Percentiles rank a stretch among this genome's conserved stretches.
Conservation (phyloP, 2,888 invertebrate genomes). For the Xanthia icteritia region DNA sequence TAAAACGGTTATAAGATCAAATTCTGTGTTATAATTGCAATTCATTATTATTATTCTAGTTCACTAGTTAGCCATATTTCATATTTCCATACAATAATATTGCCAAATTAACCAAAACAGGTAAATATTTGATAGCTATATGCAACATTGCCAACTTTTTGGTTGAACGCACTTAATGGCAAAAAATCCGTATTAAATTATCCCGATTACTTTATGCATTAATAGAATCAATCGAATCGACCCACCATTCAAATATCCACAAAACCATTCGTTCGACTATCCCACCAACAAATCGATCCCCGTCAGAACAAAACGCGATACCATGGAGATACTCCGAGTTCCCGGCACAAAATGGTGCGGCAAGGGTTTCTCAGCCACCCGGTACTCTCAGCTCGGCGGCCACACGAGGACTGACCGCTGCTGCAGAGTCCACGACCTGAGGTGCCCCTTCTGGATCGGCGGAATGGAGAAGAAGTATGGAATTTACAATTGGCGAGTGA, state of each 20-base stretch:
- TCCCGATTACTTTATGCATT: background rate
- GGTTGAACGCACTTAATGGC: background rate
- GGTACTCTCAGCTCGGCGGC: slow-evolving; percentile 95
- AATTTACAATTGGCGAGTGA: slow-evolving; percentile 96
- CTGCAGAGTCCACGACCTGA: slow-evolving; percentile 96
- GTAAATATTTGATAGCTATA: no score
- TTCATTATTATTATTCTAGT: no score
- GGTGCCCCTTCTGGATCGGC: slow-evolving; percentile 96
- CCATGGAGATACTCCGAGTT: slow-evolving; percentile 93
- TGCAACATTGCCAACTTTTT: no score
- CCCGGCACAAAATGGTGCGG: slow-evolving; percentile 99
- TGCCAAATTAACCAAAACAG: no score
- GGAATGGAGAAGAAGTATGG: slow-evolving; percentile 96
- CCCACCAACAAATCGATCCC: slow-evolving; percentile 43
- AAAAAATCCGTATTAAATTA: background rate
- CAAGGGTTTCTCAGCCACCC: slow-evolving; percentile 94
- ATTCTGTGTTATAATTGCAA: no score
- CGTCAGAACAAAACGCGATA: slow-evolving; percentile 85
- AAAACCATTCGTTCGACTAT: slow-evolving; percentile 18
- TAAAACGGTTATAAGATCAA: no score
- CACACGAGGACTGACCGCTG: slow-evolving; percentile 96
- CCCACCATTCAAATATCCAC: background rate
- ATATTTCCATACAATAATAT: no score
- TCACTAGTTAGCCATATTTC: no score
- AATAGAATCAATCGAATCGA: slow-evolving; percentile 1